These are phyloP conservation scores for Lophius americanus DNA, from an alignment of 2,797 vertebrate genomes.

Conservation along the genomic window DNA sequence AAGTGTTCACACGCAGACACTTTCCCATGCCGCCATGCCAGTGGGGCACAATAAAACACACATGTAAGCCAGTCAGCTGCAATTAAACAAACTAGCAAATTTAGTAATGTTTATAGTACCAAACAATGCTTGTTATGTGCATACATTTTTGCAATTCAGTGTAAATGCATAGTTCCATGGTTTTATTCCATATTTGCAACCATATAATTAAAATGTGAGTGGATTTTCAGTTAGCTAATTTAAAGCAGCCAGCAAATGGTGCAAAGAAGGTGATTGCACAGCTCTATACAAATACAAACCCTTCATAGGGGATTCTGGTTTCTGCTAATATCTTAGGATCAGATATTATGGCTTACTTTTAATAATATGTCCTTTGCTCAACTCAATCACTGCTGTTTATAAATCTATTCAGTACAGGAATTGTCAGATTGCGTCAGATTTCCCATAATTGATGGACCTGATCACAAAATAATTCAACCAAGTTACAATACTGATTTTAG, in stretches of 20 bases:
- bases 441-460: not conserved
- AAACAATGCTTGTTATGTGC: constrained; percentile 4
- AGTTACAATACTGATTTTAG: not conserved
- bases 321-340: constrained; percentile 1
- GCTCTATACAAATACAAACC: no score
- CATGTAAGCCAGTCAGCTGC: constrained; percentile 43
- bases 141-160: not conserved
- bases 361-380: not conserved
- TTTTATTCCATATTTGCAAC: constrained; percentile 16
- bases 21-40: constrained; percentile 42
- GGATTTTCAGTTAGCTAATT: no score
- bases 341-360: not conserved
- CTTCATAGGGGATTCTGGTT: not conserved
- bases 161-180: constrained; percentile 4
- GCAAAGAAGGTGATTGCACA: no score
- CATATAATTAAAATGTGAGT: constrained; percentile 13
- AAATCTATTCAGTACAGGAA: no score
- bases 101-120: constrained; percentile 27
- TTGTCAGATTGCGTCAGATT: not conserved
- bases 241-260: no score
- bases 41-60: constrained; percentile 63
- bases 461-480: no score
- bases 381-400: not conserved
- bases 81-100: constrained; percentile 37
- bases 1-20: not conserved